phyloP scores from a whole-genome alignment of 2,113 vertebrate genomes.

The Maccullochella peelii region DNA sequence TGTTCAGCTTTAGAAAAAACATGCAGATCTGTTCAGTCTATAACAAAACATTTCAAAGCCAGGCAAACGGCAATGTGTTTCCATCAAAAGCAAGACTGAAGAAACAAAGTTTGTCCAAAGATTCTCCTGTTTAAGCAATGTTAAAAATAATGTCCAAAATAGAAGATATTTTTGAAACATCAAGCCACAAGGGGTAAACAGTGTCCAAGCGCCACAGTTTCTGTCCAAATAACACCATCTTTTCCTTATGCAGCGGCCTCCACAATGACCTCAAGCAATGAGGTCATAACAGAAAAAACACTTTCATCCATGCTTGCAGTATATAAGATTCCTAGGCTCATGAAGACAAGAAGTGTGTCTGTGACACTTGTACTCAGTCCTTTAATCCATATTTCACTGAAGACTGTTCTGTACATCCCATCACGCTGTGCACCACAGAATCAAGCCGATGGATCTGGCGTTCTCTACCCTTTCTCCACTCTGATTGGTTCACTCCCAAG shows the following conservation, averaged over 20 bases:
- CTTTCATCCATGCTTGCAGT: background rate
- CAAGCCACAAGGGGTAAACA: conserved; percentile 61
- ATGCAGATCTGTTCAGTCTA: conserved; percentile 40
- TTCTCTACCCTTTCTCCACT: background rate
- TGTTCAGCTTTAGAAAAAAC: conserved; percentile 44
- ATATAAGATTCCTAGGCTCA: conserved; percentile 19
- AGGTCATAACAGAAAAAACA: conserved; percentile 1
- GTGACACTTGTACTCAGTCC: conserved; percentile 11
- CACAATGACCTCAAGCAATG: conserved; percentile 3
- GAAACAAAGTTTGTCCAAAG: conserved; percentile 42
- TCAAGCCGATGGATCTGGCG: background rate
- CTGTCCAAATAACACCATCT: background rate
- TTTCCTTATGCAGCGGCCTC: background rate
- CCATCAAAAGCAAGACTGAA: conserved; percentile 30
- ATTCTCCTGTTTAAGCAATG: conserved; percentile 20
- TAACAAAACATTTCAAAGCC: conserved; percentile 15
- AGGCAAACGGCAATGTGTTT: background rate
- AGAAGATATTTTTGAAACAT: conserved; percentile 30
- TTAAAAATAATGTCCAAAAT: conserved; percentile 13
- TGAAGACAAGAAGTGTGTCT: conserved; percentile 5
- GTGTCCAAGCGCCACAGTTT: conserved; percentile 8
- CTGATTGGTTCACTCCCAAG: conserved; percentile 35
- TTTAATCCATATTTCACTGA: conserved; percentile 27
- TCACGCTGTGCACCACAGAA: conserved; percentile 17
- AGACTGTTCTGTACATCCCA: conserved; percentile 10